Base-by-base conservation (phyloP, 2,888 invertebrate species). In the Apamea crenata region DNA sequence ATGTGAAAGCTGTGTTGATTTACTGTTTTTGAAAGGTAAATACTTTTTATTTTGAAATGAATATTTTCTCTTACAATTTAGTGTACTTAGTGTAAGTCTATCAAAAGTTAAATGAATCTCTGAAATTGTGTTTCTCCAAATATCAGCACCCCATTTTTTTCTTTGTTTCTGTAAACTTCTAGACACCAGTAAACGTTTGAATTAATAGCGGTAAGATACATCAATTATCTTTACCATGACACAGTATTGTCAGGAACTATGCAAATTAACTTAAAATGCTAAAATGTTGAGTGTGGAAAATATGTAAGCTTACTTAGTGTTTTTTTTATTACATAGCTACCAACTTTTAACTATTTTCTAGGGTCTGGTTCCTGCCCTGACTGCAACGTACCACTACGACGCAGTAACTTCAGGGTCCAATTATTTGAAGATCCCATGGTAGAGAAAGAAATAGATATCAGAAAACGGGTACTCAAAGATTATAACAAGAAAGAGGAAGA, bases 1-100 rank as follows among this genome's bases (percentile, higher is more conserved):
- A 90, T 99, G 99, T 96, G 99, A 99, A 96, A 99, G 98, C 93
- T 99, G 99, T 96, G 99, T 99, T 59, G 99, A 99, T 94, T 97
- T 99, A 83, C 96, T 99, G 53, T 99, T 99, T 96, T 97, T 99
- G 32, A 99, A 99, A 98, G 99, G 98, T 98, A 96, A 90, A 50
- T 29, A 81, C 61, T 67, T 2, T 5, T 21, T 50, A 50, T 10
- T 66, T 36, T 18, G 4, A 29, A 29, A 10, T 21, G 21, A 29
- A 32, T 29, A 18, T 6, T 56, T 50, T 59, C 2, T 21, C 12
- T n/a, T 44, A 63, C 12, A 61, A 56, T 53, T 44, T 18, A 32
- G 12, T 36, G 8, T 32, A 32, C 21, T 4, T 8, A 44, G 14
- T n/a, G 2, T 21, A 36, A 12, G 6, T 32, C 3, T 59, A 16